phyloP scores from a whole-genome alignment of 2,888 invertebrate genomes.

The Euclidia mi region DNA sequence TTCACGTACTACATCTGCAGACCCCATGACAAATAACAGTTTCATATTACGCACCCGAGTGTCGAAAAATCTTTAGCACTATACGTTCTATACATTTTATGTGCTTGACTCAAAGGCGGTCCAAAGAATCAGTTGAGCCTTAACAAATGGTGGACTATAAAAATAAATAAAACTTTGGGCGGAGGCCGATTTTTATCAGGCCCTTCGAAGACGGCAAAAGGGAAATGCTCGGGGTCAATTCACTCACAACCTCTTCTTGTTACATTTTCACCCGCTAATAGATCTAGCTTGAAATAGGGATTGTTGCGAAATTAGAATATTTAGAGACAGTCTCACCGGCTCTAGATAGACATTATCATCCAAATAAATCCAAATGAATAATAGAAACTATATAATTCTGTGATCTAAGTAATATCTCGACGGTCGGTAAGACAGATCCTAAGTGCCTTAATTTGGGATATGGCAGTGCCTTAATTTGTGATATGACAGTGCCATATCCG shows the following conservation, averaged over 20 bases:
- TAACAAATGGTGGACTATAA: slow-evolving; percentile 76
- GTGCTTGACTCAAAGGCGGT: slow-evolving; percentile 46
- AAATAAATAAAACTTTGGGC: slow-evolving; percentile 79
- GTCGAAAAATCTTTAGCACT: slow-evolving; percentile 11
- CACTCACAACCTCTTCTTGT: slow-evolving; percentile 66
- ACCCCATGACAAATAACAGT: slow-evolving; percentile 14
- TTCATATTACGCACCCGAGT: slow-evolving; percentile 20
- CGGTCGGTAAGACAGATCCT: too few species aligned
- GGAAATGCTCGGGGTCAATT: slow-evolving; percentile 68
- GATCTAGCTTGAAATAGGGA: slow-evolving; percentile 70
- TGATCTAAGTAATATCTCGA: too few species aligned
- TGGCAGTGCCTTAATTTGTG: too few species aligned
- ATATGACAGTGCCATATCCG: too few species aligned
- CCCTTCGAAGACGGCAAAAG: slow-evolving; percentile 62
- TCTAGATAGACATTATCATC: too few species aligned
- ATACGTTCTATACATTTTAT: slow-evolving; percentile 12
- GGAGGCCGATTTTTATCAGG: slow-evolving; percentile 68
- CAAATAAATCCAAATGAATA: too few species aligned
- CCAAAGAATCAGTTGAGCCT: slow-evolving; percentile 68
- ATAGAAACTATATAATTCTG: too few species aligned
- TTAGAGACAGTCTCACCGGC: too few species aligned
- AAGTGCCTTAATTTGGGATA: too few species aligned
- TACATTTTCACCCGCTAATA: slow-evolving; percentile 66
- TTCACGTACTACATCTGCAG: background rate
- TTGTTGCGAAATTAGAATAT: slow-evolving; percentile 47